phyloP scores from a whole-genome alignment of 2,113 vertebrate genomes.

The Lepus timidus region DNA sequence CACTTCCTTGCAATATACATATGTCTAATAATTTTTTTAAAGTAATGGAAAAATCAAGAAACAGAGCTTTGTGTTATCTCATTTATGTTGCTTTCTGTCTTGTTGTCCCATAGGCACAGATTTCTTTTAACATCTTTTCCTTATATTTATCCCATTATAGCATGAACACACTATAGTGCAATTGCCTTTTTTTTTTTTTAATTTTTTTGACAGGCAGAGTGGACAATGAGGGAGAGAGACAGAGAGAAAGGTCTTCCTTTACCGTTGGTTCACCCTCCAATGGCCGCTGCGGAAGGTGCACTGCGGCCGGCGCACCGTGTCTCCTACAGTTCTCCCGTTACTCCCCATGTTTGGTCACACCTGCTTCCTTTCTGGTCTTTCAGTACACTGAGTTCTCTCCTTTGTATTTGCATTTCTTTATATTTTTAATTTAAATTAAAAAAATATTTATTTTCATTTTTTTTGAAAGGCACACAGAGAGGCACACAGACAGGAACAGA shows the following conservation, averaged over 20 bases:
- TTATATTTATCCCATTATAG: rapidly evolving
- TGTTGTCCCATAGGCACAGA: not conserved
- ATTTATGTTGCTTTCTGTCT: not conserved
- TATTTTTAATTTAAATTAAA: no score
- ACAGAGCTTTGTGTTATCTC: not conserved
- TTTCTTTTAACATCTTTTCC: not conserved
- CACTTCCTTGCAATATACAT: not conserved
- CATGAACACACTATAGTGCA: not conserved
- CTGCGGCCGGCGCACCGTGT: not conserved
- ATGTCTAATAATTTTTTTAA: not conserved
- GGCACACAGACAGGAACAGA: no score
- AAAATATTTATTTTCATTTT: no score
- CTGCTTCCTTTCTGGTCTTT: not conserved
- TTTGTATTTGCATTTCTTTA: not conserved
- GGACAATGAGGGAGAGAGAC: no score
- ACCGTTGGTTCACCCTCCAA: no score
- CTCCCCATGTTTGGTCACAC: not conserved
- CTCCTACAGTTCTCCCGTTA: not conserved
- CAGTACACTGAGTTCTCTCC: not conserved
- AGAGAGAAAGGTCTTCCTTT: no score
- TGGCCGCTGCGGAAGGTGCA: no score
- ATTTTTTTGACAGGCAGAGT: no score
- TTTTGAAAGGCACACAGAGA: no score
- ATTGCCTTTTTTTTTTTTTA: no score
- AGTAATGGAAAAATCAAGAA: not conserved